Percentiles rank a stretch among this genome's conserved stretches.
phyloP scores from a whole-genome alignment of 2,113 vertebrate species.

The Grantiella picta region DNA sequence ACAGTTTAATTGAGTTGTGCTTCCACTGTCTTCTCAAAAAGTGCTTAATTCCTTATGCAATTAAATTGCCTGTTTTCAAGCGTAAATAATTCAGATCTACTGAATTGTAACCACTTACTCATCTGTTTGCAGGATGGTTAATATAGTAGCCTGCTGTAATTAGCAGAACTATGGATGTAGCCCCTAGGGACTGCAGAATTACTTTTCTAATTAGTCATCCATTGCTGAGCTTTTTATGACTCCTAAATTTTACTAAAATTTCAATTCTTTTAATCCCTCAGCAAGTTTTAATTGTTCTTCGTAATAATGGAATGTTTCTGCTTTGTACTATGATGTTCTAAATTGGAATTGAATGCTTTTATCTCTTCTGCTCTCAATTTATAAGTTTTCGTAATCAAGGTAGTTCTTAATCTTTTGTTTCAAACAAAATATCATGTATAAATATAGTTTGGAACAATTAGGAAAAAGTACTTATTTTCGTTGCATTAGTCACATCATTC shows the following conservation, averaged over 20 bases:
- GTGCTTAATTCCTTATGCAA: constrained; percentile 8
- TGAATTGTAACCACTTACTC: constrained; percentile 10
- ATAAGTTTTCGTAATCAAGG: background rate
- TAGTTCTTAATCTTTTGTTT: background rate
- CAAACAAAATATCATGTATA: background rate
- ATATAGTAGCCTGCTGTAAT: background rate
- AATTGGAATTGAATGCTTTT: background rate
- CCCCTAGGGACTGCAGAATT: background rate
- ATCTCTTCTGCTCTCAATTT: background rate
- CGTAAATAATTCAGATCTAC: constrained; percentile 18
- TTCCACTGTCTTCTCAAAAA: background rate
- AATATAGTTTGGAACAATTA: background rate
- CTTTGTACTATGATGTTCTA: background rate
- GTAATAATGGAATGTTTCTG: background rate
- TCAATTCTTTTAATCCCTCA: background rate
- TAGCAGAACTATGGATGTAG: background rate
- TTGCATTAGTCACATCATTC: background rate
- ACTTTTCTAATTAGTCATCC: constrained; percentile 25
- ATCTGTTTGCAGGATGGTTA: constrained; percentile 2
- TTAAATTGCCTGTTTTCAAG: constrained; percentile 23
- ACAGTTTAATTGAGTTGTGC: constrained; percentile 6
- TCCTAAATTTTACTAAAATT: constrained; percentile 14
- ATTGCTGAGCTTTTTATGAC: background rate
- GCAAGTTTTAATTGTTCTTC: background rate
- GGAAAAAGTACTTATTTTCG: background rate